Evolutionary conservation across 1,140 invertebrate species (phyloP).

Genomic region (Sinella curviseta): DNA sequence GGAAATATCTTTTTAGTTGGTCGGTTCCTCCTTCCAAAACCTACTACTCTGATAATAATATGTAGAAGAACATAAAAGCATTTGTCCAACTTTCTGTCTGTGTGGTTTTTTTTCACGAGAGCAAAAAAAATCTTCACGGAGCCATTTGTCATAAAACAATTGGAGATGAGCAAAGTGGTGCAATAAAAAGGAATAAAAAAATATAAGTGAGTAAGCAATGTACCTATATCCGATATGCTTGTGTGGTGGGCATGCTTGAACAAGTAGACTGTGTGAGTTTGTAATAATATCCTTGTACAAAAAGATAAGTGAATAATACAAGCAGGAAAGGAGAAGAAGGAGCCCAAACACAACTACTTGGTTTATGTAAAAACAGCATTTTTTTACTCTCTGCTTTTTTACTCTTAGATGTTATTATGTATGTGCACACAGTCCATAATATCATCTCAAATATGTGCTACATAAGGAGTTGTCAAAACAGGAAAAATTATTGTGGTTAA

Average conservation of each 20-base stretch:
- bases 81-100: neutral
- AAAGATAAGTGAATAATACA: too few species aligned
- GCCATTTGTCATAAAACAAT: constrained; percentile 27
- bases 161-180: constrained; percentile 6
- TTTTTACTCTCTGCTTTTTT: too few species aligned
- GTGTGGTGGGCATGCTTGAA: neutral
- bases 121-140: constrained; percentile 1
- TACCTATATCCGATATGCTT: neutral
- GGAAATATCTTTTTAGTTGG: constrained; percentile 9
- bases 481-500: constrained; percentile 14
- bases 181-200: neutral
- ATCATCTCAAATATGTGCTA: neutral
- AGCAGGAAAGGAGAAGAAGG: too few species aligned
- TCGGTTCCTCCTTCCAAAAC: too few species aligned
- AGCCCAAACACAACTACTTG: too few species aligned
- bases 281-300: too few species aligned
- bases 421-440: neutral
- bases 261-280: neutral
- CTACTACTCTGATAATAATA: neutral
- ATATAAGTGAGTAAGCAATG: neutral
- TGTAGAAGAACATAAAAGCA: neutral
- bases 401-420: neutral
- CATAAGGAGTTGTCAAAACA: constrained; percentile 7
- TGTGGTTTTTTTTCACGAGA: neutral
- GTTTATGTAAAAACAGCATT: too few species aligned